Percentiles rank a stretch among this genome's conserved stretches.
phyloP scores from a whole-genome alignment of 2,888 invertebrate genomes.

The Tetragonula carbonaria region DNA sequence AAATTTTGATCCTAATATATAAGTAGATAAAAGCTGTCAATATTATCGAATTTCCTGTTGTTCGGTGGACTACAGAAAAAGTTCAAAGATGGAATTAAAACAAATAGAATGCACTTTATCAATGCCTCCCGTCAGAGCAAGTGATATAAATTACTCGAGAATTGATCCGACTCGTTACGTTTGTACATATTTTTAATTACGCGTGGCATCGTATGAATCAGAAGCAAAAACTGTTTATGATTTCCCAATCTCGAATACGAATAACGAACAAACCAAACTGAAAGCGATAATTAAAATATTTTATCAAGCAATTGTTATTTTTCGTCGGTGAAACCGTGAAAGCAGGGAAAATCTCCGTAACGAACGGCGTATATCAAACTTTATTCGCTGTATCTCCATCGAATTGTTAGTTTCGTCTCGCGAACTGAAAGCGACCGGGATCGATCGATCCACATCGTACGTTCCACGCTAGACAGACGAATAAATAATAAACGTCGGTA shows the following conservation, averaged over 20 bases:
- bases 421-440: neutral
- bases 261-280: neutral
- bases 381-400: neutral
- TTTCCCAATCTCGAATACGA: neutral
- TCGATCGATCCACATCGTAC: too few relatives aligned
- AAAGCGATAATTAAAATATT: neutral
- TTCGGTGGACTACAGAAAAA: neutral
- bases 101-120: neutral
- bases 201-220: neutral
- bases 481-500: neutral
- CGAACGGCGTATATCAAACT: neutral
- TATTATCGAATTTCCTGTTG: neutral
- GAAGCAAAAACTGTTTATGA: neutral
- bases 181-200: neutral
- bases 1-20: too few relatives aligned
- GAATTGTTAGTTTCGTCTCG: neutral
- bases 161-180: neutral
- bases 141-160: neutral
- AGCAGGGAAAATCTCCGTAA: neutral
- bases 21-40: too few relatives aligned
- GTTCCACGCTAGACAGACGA: neutral
- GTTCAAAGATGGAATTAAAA: neutral
- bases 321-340: neutral
- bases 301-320: neutral
- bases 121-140: neutral